Conservation (phyloP, 2,888 invertebrate genomes). For the Drosophila lutescens region DNA sequence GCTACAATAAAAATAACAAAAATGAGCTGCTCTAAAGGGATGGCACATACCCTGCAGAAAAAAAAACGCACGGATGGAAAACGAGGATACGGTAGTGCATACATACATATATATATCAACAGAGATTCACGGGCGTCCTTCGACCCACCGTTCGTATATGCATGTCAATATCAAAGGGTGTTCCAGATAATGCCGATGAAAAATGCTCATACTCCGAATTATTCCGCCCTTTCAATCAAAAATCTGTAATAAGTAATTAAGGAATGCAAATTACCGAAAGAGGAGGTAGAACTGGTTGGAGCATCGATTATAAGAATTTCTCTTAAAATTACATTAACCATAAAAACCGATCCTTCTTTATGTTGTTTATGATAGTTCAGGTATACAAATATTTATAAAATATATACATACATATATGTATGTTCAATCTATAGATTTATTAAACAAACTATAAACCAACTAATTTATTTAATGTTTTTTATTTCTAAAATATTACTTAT, state of each 20-base stretch:
- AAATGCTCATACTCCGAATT: background rate
- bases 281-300: no score
- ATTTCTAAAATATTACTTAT: no score
- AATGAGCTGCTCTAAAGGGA: conserved; percentile 43
- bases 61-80: conserved; percentile 9
- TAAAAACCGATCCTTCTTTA: no score
- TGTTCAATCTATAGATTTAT: no score
- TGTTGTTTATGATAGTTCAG: no score
- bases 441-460: no score
- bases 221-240: background rate
- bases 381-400: no score
- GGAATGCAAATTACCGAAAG: background rate
- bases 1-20: conserved; percentile 77
- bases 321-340: no score
- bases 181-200: conserved; percentile 2
- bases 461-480: no score
- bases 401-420: no score
- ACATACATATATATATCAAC: conserved; percentile 26
- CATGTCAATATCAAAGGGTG: conserved; percentile 1
- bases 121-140: conserved; percentile 2
- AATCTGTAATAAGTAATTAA: background rate
- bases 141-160: conserved; percentile 14
- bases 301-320: no score
- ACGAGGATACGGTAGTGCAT: conserved; percentile 24
- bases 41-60: background rate